phyloP scores from a whole-genome alignment of 2,888 invertebrate species.

The Baronia brevicornis region DNA sequence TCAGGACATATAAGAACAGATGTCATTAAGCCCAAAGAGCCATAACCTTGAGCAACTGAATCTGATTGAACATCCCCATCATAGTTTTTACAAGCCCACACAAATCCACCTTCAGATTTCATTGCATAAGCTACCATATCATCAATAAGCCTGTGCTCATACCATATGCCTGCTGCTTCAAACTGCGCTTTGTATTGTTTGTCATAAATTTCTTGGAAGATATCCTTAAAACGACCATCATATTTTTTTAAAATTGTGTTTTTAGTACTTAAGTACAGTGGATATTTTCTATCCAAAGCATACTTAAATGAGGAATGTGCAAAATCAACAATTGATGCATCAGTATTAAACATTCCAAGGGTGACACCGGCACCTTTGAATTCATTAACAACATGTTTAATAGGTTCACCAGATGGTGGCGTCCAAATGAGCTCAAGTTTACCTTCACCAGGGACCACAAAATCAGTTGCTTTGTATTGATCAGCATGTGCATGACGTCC shows the following conservation, averaged over 20 bases:
- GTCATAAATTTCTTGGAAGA: slow-evolving; percentile 96
- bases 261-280: slow-evolving; percentile 96
- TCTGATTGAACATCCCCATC: slow-evolving; percentile 99
- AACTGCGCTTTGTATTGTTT: slow-evolving; percentile 88
- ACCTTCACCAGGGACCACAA: slow-evolving; percentile 93
- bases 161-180: slow-evolving; percentile 94
- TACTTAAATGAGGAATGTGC: slow-evolving; percentile 96
- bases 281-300: slow-evolving; percentile 89
- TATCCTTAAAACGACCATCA: slow-evolving; percentile 97
- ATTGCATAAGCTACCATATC: slow-evolving; percentile 99
- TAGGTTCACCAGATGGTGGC: slow-evolving; percentile 78
- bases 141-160: slow-evolving; percentile 98
- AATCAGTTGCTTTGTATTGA: slow-evolving; percentile 98
- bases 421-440: slow-evolving; percentile 90
- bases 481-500: slow-evolving; percentile 99
- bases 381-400: slow-evolving; percentile 86
- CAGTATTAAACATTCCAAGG: slow-evolving; percentile 97
- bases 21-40: slow-evolving; percentile 98
- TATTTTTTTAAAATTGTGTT: slow-evolving; percentile 97
- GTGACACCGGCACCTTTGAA: slow-evolving; percentile 94
- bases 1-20: slow-evolving; percentile 97
- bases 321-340: slow-evolving; percentile 93
- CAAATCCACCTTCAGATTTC: slow-evolving; percentile 99
- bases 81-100: slow-evolving; percentile 99
- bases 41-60: slow-evolving; percentile 97